A percentile compares a stretch with the other conserved stretches of the same genome.
These are phyloP conservation scores for Myrmophylax atrothorax DNA, from an alignment of 2,113 vertebrate genomes.

Conservation along the genomic window DNA sequence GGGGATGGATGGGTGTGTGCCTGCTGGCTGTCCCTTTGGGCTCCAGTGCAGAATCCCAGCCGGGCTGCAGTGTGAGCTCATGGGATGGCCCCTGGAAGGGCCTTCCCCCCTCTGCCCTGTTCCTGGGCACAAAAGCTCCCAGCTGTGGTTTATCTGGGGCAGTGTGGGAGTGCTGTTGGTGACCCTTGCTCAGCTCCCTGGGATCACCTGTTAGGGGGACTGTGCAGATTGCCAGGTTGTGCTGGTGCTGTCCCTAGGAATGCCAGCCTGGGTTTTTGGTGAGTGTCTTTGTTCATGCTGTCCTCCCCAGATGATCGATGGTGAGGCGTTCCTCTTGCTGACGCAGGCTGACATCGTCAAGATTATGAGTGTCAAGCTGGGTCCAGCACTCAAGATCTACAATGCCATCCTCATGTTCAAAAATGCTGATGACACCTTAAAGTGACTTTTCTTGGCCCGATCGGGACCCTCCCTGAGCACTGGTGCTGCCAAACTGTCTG, in stretches of 20 bases:
- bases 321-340: constrained; percentile 94
- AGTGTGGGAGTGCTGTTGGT: background rate
- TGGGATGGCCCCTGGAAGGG: background rate
- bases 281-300: background rate
- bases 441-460: constrained; percentile 73
- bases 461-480: background rate
- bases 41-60: background rate
- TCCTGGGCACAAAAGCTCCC: fast-evolving
- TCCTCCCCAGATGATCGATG: constrained; percentile 84
- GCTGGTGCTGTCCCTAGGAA: background rate
- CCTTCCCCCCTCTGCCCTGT: background rate
- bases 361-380: constrained; percentile 98
- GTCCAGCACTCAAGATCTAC: constrained; percentile 98
- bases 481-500: constrained; percentile 45
- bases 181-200: background rate
- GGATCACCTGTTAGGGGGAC: background rate
- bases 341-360: constrained; percentile 98
- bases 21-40: fast-evolving
- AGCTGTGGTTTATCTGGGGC: background rate
- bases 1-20: background rate
- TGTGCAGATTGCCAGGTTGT: fast-evolving
- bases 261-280: background rate
- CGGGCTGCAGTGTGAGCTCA: background rate
- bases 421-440: constrained; percentile 92
- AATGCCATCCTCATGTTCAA: constrained; percentile 99